Evolutionary conservation across 2,113 vertebrate species (phyloP).

Genomic region (Odocoileus virginianus): DNA sequence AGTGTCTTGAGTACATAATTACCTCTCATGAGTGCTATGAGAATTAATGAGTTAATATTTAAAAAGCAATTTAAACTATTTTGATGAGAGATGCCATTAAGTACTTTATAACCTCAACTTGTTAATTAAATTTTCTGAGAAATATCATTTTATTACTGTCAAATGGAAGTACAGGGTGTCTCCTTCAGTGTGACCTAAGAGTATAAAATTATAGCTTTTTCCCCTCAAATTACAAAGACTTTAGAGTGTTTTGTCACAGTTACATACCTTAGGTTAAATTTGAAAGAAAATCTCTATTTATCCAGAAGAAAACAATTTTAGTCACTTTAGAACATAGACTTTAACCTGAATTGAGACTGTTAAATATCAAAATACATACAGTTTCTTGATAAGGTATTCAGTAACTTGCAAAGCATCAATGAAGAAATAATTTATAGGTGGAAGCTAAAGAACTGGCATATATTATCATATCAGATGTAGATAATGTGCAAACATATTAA

Average conservation of each 20-base stretch:
- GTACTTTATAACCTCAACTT: neutral
- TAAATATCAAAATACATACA: neutral
- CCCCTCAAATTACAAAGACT: neutral
- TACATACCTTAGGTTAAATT: neutral
- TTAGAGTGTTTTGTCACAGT: neutral
- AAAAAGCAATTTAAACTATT: conserved; percentile 34
- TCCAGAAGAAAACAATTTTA: neutral
- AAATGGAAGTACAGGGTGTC: neutral
- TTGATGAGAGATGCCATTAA: conserved; percentile 37
- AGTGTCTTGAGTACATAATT: neutral
- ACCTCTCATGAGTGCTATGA: neutral
- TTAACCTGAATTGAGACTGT: neutral
- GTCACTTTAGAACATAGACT: neutral
- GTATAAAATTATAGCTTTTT: neutral
- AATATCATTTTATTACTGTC: conserved; percentile 7
- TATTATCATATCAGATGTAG: neutral
- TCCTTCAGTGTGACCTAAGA: neutral
- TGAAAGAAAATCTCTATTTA: neutral
- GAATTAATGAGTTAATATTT: conserved; percentile 33
- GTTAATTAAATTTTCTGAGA: conserved; percentile 25
- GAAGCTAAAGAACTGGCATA: neutral
- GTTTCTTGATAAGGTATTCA: neutral
- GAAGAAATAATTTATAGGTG: neutral
- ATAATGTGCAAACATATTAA: neutral
- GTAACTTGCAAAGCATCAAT: neutral